A percentile compares a stretch with the other conserved stretches of the same genome.
These are phyloP conservation scores for Xiphophorus hellerii DNA, from an alignment of 2,113 vertebrate species.

Conservation along the genomic window DNA sequence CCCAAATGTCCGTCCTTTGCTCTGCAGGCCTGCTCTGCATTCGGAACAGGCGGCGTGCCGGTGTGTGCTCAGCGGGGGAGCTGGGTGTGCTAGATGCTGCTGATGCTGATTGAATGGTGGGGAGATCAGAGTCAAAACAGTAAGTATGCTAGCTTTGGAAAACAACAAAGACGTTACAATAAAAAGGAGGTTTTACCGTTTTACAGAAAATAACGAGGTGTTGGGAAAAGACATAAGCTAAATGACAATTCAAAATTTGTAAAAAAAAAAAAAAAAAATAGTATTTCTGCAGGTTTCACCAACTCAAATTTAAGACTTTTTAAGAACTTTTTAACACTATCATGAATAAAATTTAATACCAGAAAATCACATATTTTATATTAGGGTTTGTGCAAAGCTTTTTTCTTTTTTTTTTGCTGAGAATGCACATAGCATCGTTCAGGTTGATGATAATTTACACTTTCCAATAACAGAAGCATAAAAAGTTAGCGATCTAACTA, in stretches of 20 bases:
- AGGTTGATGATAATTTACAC: too few relatives aligned
- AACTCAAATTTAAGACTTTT: too few relatives aligned
- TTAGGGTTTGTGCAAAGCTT: too few relatives aligned
- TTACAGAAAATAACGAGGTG: constrained; percentile 10
- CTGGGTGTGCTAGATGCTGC: constrained; percentile 29
- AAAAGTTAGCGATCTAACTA: too few relatives aligned
- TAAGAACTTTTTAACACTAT: too few relatives aligned
- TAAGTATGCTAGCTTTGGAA: constrained; percentile 1
- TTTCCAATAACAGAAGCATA: too few relatives aligned
- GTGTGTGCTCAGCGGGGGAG: constrained; percentile 2
- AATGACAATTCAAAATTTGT: not conserved
- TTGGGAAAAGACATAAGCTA: not conserved
- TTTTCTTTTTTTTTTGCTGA: too few relatives aligned
- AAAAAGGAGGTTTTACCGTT: not conserved
- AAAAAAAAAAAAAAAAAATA: too few relatives aligned
- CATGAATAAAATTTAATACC: too few relatives aligned
- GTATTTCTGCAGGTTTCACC: not conserved
- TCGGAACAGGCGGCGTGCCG: constrained; percentile 31
- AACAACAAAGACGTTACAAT: not conserved
- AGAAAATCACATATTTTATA: too few relatives aligned
- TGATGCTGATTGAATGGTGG: constrained; percentile 42
- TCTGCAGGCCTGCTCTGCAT: constrained; percentile 25
- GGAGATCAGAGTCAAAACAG: constrained; percentile 20
- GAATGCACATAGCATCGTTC: too few relatives aligned
- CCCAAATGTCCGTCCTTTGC: constrained; percentile 18